Conservation (phyloP, 2,888 invertebrate species). For the Agrenia bidenticulata region DNA sequence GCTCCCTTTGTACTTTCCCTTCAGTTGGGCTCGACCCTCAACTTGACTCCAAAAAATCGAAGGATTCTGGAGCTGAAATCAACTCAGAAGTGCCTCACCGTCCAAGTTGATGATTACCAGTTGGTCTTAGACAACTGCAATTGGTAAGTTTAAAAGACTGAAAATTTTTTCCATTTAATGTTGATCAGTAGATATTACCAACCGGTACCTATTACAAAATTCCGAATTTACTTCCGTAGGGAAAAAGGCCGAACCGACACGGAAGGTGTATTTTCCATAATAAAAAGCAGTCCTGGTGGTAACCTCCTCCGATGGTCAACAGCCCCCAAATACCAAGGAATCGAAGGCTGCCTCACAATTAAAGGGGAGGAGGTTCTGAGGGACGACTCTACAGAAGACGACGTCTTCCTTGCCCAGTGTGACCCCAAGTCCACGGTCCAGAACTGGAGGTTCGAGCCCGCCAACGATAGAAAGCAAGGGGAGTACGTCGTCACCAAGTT, state of each 20-base stretch:
- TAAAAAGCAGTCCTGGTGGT: conserved; percentile 43
- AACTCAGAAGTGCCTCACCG: conserved; percentile 40
- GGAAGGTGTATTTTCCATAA: conserved; percentile 38
- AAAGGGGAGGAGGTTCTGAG: background rate
- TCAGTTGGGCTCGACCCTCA: background rate
- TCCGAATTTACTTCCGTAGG: conserved; percentile 17
- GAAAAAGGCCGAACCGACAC: conserved; percentile 35
- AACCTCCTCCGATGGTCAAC: conserved; percentile 41
- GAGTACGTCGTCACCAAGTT: conserved; percentile 30
- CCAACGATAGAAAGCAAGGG: background rate
- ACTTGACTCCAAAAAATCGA: conserved; percentile 32
- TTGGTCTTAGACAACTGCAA: conserved; percentile 38
- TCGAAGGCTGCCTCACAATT: conserved; percentile 38
- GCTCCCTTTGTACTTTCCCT: background rate
- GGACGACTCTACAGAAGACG: background rate
- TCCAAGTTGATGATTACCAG: conserved; percentile 31
- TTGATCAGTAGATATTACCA: background rate
- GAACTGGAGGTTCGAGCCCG: conserved; percentile 41
- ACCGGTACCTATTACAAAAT: too few relatives aligned
- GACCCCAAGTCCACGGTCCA: conserved; percentile 31
- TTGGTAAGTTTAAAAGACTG: conserved; percentile 29
- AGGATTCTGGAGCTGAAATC: conserved; percentile 36
- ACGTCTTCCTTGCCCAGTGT: conserved; percentile 30
- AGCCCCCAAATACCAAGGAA: conserved; percentile 34
- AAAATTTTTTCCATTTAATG: background rate